Conservation (phyloP, 2,113 vertebrate species). For the Neogale vison region DNA sequence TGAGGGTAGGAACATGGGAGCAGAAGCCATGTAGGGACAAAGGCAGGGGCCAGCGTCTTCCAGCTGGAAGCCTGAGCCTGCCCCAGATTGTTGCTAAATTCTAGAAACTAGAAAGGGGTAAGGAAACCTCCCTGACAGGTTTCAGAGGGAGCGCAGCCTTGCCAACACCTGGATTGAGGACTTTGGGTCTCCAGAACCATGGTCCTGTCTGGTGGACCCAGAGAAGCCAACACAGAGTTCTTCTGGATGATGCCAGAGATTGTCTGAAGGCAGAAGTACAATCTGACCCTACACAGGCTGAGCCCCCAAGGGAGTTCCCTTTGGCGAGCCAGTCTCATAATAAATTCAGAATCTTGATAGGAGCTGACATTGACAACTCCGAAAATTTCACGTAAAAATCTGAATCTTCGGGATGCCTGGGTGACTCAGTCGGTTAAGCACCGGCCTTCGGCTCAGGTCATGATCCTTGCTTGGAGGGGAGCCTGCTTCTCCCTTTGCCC, state of each 20-base stretch:
- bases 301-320: neutral
- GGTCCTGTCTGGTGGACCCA: neutral
- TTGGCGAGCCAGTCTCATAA: neutral
- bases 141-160: neutral
- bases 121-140: neutral
- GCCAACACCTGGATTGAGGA: neutral
- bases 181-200: neutral
- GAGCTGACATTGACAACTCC: neutral
- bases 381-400: neutral
- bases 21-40: neutral
- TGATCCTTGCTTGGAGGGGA: too few species aligned
- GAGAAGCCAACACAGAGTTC: neutral
- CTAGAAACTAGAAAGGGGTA: neutral
- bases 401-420: neutral
- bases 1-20: neutral
- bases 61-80: neutral
- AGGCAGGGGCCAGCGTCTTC: neutral
- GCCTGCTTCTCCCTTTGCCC: too few species aligned
- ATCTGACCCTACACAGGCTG: neutral
- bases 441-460: too few species aligned
- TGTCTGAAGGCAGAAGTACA: neutral
- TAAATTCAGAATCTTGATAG: neutral
- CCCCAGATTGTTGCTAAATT: neutral
- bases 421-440: too few species aligned
- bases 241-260: neutral